phyloP scores from a whole-genome alignment of 1,140 invertebrate species.

The Liolophura sinensis region DNA sequence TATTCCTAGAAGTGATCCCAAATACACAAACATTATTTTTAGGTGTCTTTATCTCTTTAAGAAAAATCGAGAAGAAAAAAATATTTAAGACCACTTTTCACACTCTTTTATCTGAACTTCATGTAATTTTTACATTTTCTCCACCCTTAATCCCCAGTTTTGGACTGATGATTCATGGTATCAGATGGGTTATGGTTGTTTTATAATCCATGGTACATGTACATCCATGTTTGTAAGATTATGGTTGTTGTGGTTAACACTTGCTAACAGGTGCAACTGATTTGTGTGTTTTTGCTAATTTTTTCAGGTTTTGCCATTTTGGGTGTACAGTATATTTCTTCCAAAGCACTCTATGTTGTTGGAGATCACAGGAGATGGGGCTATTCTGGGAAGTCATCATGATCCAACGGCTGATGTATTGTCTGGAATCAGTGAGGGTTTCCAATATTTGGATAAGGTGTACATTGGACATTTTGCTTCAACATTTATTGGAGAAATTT shows the following conservation, averaged over 20 bases:
- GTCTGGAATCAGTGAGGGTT: constrained; percentile 50
- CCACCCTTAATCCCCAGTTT: too few relatives aligned
- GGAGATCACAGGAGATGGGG: constrained; percentile 45
- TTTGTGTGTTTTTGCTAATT: constrained; percentile 42
- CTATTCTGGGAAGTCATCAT: constrained; percentile 49
- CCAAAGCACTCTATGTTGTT: constrained; percentile 61
- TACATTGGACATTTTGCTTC: constrained; percentile 64
- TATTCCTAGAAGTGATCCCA: too few relatives aligned
- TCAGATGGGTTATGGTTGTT: too few relatives aligned
- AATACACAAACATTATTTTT: too few relatives aligned
- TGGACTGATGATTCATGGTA: too few relatives aligned
- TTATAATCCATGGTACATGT: too few relatives aligned
- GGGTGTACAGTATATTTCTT: constrained; percentile 64
- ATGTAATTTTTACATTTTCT: too few relatives aligned
- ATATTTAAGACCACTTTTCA: too few relatives aligned
- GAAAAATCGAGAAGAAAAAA: too few relatives aligned
- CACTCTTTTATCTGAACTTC: too few relatives aligned
- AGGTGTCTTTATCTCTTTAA: too few relatives aligned
- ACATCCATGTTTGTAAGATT: too few relatives aligned
- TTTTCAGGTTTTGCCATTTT: constrained; percentile 62
- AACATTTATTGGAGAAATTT: constrained; percentile 25
- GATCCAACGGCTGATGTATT: constrained; percentile 48
- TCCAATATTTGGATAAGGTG: constrained; percentile 52
- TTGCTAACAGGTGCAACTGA: background rate
- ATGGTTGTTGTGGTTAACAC: background rate